phyloP scores from a whole-genome alignment of 2,113 vertebrate species.

The Saccopteryx bilineata region DNA sequence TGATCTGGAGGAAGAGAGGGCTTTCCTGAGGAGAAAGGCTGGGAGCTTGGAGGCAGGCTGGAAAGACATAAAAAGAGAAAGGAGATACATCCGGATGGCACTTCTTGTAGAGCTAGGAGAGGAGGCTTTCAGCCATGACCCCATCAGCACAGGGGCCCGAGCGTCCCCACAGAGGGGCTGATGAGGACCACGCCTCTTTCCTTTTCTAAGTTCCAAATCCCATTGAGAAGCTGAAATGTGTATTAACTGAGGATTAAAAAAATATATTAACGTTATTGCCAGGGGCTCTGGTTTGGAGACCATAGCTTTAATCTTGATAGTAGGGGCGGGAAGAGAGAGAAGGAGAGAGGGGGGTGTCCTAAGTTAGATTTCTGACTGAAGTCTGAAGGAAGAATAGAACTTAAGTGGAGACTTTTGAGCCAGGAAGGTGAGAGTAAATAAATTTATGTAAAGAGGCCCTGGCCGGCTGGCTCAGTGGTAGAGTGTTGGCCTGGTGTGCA shows the following conservation, averaged over 20 bases:
- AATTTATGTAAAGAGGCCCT: not conserved
- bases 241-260: not conserved
- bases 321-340: not conserved
- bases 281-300: not conserved
- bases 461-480: too few species aligned
- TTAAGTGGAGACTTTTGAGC: not conserved
- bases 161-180: too few species aligned
- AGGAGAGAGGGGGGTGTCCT: not conserved
- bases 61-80: not conserved
- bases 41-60: not conserved
- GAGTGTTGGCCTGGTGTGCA: too few species aligned
- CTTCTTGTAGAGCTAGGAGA: not conserved
- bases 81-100: not conserved
- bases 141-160: not conserved
- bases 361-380: conserved; percentile 23
- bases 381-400: not conserved
- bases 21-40: not conserved
- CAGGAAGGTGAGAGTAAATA: not conserved
- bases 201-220: not conserved
- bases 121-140: not conserved
- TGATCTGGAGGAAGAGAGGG: not conserved
- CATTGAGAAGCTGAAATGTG: not conserved
- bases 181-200: not conserved
- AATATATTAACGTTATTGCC: not conserved
- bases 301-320: not conserved